Percentiles rank a stretch among this genome's conserved stretches.
These are phyloP conservation scores for Drosophila suzukii DNA, from an alignment of 1,140 invertebrate genomes.

Conservation along the genomic window DNA sequence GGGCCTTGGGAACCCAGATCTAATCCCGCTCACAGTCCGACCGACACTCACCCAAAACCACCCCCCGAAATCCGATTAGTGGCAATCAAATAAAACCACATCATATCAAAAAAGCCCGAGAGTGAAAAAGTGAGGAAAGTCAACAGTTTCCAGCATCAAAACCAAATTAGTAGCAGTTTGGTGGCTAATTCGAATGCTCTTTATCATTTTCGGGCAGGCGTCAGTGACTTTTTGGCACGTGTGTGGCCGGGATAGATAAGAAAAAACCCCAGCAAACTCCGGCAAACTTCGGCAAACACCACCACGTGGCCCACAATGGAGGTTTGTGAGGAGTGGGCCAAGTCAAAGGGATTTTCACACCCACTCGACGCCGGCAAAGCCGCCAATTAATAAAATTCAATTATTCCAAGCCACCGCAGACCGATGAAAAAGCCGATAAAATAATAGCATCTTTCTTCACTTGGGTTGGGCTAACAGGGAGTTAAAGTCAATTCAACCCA, in stretches of 20 bases:
- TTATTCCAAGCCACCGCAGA: constrained; percentile 46
- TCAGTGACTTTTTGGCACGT: constrained; percentile 39
- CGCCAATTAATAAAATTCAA: constrained; percentile 70
- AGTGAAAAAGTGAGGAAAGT: constrained; percentile 13
- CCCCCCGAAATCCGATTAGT: constrained; percentile 64
- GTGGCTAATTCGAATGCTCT: constrained; percentile 67
- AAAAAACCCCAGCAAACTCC: constrained; percentile 3
- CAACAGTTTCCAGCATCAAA: constrained; percentile 53
- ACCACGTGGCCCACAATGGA: constrained; percentile 54
- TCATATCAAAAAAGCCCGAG: constrained; percentile 22
- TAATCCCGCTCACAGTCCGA: constrained; percentile 68
- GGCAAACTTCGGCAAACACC: constrained; percentile 47
- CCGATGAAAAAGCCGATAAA: constrained; percentile 22
- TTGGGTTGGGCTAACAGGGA: neutral
- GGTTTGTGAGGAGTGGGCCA: neutral
- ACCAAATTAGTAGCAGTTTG: constrained; percentile 78
- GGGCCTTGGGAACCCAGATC: constrained; percentile 55
- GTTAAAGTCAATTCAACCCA: neutral
- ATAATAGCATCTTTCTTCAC: neutral
- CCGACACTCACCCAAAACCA: constrained; percentile 26
- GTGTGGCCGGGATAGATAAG: constrained; percentile 59
- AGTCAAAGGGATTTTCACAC: constrained; percentile 51
- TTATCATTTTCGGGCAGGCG: constrained; percentile 57
- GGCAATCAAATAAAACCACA: constrained; percentile 71
- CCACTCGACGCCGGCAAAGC: constrained; percentile 45